Base-by-base conservation (phyloP, 1,140 invertebrate genomes). In the Ceratina calcarata region DNA sequence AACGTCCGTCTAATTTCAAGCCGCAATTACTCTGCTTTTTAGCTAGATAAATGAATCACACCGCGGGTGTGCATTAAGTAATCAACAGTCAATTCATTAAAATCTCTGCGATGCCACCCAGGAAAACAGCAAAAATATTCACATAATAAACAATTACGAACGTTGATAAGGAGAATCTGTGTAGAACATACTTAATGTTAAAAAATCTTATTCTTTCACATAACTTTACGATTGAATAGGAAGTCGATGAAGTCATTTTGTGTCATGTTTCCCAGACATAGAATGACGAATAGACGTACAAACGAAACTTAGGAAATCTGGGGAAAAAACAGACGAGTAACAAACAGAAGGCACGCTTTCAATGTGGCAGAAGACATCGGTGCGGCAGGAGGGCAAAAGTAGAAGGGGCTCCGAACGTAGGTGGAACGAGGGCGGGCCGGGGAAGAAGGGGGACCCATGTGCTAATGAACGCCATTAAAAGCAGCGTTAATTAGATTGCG, bases 401-500 rank as follows among this genome's bases (percentile, higher is more conserved):
- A 24, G 24, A 62, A 55, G 81, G 83, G 79, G 80, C 78, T 84
- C 78, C 77, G 87, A 66, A 15, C 75, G 79, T 82, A 81, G 86
- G 88, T 84, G 81, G 85, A 88, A 45, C 37, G 37, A 10, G 37
- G 7, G 37, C 83, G 86, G 83, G 78, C 79, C 65, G 78, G 69
- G 82, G 83, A 82, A 55, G 76, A 83, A 75, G 65, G 82, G 85
- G 84, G 89, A 86, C 89, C 86, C 90, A 87, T 92, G 91, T 92
- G 91, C 92, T 93, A 93, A 93, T 92, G 91, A 93, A 93, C 89
- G 91, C 92, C 91, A 92, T 92, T 93, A 92, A 92, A 92, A 92
- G 91, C 91, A 92, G 91, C 91, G 91, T 92, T 93, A 92, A 93
- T 93, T 93, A 93, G 92, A 92, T 92, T 89, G 90, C 89, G 89